Percentiles rank a stretch among this genome's conserved stretches.
Evolutionary conservation across 2,797 vertebrate species (phyloP).

Genomic region (Cuniculus paca): DNA sequence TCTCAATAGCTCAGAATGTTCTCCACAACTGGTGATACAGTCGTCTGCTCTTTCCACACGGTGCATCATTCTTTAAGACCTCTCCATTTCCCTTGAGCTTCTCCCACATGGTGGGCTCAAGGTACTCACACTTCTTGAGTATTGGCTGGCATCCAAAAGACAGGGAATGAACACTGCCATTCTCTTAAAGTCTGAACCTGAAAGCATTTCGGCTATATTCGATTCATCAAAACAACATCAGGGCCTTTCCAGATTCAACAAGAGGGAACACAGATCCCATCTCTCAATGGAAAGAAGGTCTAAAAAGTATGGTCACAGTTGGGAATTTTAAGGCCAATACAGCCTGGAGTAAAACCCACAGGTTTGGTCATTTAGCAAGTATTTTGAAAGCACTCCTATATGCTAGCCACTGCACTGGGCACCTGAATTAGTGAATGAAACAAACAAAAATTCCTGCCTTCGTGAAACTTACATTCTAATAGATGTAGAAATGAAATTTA

Average conservation of each 20-base stretch:
- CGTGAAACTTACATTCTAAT: not conserved
- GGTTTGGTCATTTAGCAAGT: not conserved
- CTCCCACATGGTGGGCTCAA: not conserved
- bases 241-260: not conserved
- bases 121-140: not conserved
- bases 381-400: not conserved
- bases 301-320: not conserved
- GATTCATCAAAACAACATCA: not conserved
- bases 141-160: not conserved
- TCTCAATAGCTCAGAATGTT: not conserved
- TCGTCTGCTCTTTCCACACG: not conserved
- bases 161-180: not conserved
- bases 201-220: constrained; percentile 14
- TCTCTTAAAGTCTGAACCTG: not conserved
- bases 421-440: not conserved
- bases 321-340: not conserved
- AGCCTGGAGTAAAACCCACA: not conserved
- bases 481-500: not conserved
- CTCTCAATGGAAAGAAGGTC: not conserved
- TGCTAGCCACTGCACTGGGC: not conserved
- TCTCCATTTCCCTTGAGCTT: not conserved
- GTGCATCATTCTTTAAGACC: not conserved
- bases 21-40: not conserved
- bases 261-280: not conserved
- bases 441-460: not conserved